Percentiles rank a stretch among this genome's conserved stretches.
Conservation (phyloP, 2,888 invertebrate species). For the Graphium colonna region DNA sequence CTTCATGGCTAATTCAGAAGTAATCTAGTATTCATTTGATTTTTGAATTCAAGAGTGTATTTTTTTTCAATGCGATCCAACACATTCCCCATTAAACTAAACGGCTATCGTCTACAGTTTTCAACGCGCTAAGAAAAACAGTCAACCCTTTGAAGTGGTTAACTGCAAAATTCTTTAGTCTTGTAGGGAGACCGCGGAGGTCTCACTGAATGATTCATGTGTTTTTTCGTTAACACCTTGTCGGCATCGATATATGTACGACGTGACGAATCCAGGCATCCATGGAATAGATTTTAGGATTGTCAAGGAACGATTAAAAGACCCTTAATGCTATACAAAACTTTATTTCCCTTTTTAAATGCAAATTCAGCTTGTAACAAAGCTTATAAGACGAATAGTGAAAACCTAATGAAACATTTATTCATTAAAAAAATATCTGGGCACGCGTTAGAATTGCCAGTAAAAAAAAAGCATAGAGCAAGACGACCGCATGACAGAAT, state of each 20-base stretch:
- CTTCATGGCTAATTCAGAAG: background rate
- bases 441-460: background rate
- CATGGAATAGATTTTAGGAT: constrained; percentile 8
- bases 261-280: constrained; percentile 48
- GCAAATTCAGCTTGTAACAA: too few relatives aligned
- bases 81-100: constrained; percentile 66
- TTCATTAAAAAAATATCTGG: too few relatives aligned
- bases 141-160: constrained; percentile 56
- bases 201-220: constrained; percentile 76
- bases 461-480: background rate
- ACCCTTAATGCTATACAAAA: background rate
- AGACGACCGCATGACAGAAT: constrained; percentile 27
- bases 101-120: constrained; percentile 65
- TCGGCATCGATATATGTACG: constrained; percentile 72
- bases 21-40: background rate
- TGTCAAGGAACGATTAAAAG: background rate
- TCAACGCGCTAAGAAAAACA: constrained; percentile 59
- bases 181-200: constrained; percentile 63
- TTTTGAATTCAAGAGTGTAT: background rate
- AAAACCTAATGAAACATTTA: too few relatives aligned
- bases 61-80: constrained; percentile 25
- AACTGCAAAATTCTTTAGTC: constrained; percentile 70
- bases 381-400: too few relatives aligned
- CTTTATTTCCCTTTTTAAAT: too few relatives aligned
- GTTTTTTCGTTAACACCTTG: constrained; percentile 74